phyloP scores from a whole-genome alignment of 2,113 vertebrate species.

The Martes martes region DNA sequence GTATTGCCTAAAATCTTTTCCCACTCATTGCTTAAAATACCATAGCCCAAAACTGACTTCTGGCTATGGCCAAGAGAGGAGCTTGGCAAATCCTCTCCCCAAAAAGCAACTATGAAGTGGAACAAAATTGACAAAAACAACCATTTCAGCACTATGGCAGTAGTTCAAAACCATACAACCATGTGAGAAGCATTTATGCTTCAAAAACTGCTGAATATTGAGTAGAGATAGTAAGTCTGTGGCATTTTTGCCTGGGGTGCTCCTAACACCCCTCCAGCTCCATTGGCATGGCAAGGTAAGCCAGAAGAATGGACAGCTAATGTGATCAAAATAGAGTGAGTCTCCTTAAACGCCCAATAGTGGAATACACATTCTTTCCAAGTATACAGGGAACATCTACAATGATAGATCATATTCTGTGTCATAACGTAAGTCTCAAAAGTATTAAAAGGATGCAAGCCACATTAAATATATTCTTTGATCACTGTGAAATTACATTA shows the following conservation, averaged over 20 bases:
- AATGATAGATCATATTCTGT: neutral
- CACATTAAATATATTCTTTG: neutral
- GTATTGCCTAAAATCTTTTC: neutral
- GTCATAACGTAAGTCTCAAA: neutral
- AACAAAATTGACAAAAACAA: slow-evolving; percentile 29
- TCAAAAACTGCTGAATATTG: neutral
- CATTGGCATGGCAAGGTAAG: neutral
- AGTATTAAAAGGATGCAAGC: neutral
- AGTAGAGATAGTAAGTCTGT: neutral
- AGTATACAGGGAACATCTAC: neutral
- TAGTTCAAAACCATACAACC: slow-evolving; percentile 8
- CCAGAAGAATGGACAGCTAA: neutral
- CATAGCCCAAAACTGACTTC: neutral
- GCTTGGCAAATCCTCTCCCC: neutral
- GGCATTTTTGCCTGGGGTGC: neutral
- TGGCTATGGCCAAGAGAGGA: neutral
- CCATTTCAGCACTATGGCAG: neutral
- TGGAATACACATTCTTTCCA: neutral
- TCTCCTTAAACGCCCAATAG: neutral
- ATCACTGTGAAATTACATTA: neutral
- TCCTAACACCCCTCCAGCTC: neutral
- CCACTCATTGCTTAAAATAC: neutral
- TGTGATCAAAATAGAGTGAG: neutral
- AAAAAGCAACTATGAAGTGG: neutral
- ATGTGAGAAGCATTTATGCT: neutral